Evolutionary conservation across 2,797 vertebrate genomes (phyloP), one percentile per base, ranked within the genome.

Genomic region (Rachycentron canadum): DNA sequence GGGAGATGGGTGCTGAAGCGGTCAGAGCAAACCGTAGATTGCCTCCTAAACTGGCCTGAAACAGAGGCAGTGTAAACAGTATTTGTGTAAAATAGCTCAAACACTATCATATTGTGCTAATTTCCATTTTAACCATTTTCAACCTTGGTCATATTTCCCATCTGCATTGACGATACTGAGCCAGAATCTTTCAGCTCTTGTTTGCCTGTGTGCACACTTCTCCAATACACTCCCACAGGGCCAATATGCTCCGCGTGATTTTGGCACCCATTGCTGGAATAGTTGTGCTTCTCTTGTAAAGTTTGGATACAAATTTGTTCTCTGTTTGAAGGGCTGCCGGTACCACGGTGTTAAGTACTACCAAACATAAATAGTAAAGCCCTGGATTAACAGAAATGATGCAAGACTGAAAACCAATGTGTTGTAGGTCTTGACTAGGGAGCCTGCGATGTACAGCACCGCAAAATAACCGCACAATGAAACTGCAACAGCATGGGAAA

Each of bases 11-110:
- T 2, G 95, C 95, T 0, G 95, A 96, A 0, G 95, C 95, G 0
- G 95, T 96, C 79, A 96, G 81, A 73, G 91, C 94, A 41, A 96
- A 95, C 23, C 95, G 90, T 62, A 96, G 91, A 57, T 95, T 95
- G 19, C 95, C 95, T 69, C 95, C 95, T 36, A 96, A 86, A 83
- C 58, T 94, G 76, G 94, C 93, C 95, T 96, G 81, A 25, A 82
- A 85, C 26, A 55, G 4, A 80, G 34, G 53, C 2, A 9, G 61
- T 7, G 14, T 26, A 52, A 14, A 23, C 6, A 62, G 28, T 2
- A 67, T 43, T 69, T 23, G 38, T 69, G 49, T 8, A 30, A 28
- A 62, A 58, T 13, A 16, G 12, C 21, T 47, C 21, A 61, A 50
- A 66, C 21, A 49, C 38, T 58, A 59, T 72, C 45, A 17, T 21